phyloP scores from a whole-genome alignment of 1,140 invertebrate species.

The Cecropterus lyciades region DNA sequence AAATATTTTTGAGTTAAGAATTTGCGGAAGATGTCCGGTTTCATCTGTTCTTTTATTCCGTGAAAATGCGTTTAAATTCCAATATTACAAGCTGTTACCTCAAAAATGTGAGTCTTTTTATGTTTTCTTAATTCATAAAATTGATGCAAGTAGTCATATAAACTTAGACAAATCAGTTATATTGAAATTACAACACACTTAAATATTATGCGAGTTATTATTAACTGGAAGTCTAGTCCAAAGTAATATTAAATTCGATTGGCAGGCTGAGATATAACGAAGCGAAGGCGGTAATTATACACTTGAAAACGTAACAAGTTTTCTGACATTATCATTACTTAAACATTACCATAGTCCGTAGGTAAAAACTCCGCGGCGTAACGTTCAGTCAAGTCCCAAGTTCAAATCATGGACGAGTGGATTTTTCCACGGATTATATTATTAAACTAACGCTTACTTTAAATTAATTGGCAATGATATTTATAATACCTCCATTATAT shows the following conservation, averaged over 20 bases:
- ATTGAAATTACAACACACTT: no score
- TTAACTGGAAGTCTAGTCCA: neutral
- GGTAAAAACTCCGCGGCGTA: conserved; percentile 11
- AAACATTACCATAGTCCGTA: conserved; percentile 10
- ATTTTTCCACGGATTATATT: conserved; percentile 22
- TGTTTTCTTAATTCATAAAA: no score
- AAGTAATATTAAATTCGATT: neutral
- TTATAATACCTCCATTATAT: conserved; percentile 4
- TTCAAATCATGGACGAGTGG: conserved; percentile 13
- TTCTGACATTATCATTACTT: conserved; percentile 21
- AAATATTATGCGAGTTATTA: neutral
- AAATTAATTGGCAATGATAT: neutral
- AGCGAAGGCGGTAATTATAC: neutral
- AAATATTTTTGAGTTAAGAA: no score
- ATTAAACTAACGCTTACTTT: neutral
- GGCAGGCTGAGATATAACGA: neutral
- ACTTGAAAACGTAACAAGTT: conserved; percentile 16
- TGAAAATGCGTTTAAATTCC: no score
- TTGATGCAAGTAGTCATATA: no score
- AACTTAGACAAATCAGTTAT: no score
- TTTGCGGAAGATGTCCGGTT: no score
- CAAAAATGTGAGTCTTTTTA: no score
- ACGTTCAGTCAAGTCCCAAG: conserved; percentile 18
- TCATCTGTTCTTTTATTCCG: no score
- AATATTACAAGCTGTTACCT: no score